Base-by-base conservation (phyloP, 2,113 vertebrate genomes). In the Anhinga rufa region DNA sequence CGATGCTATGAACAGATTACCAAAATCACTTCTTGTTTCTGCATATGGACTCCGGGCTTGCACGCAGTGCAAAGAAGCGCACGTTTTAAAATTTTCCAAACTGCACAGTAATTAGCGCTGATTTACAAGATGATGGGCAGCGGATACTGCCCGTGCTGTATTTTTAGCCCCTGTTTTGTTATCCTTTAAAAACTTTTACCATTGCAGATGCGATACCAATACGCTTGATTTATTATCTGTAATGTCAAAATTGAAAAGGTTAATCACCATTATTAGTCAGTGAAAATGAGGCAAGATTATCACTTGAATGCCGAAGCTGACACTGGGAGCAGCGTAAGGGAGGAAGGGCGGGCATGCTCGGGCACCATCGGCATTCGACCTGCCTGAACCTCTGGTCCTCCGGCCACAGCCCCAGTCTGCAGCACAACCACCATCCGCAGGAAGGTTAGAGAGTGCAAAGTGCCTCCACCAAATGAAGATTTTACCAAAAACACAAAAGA, bases 161-260 rank as follows among this genome's bases (percentile, higher is more conserved):
- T 91, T 93, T 82, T 79, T 82, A 92, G 29, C 42, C 42, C 32
- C 68, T 3, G 7, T 28, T 96, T 90, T 64, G 64, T 77, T 77
- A 89, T 68, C 87, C 74, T 42, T 92, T 65, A 88, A 74, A 93
- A 82, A 91, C 51, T 48, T 72, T 9, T 57, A 74, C 77, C 46
- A 3, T 6, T 34, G 75, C 92, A 96, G 92, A 86, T 2, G 2
- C 20, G 8, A 54, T 77, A 95, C 83, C 95, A 96, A 97, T 76
- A 54, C 42, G 9, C 72, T 93, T 88, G 85, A 97, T 97, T 93
- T 96, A 89, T 94, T 94, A 96, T 83, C 87, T 93, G 18, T 91
- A 91, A 92, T 51, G 94, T 94, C 94, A 95, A 82, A 95, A 95
- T 40, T 54, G 87, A 98, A 97, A 98, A 97, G 79, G 95, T 96